Percentiles rank a stretch among this genome's conserved stretches.
Conservation (phyloP, 2,113 vertebrate genomes). For the Marmota flaviventris region DNA sequence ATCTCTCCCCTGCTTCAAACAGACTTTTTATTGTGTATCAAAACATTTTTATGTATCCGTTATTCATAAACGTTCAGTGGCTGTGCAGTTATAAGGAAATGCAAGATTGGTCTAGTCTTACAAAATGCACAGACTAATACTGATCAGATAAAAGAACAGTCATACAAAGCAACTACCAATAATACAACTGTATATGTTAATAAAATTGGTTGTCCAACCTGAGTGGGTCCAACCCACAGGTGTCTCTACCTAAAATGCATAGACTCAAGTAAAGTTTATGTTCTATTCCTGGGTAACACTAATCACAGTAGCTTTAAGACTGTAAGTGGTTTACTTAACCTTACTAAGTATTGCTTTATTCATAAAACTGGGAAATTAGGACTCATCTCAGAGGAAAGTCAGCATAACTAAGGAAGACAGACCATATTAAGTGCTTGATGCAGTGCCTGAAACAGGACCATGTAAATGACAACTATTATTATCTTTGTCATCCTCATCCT, state of each 20-base stretch:
- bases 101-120: neutral
- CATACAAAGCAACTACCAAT: neutral
- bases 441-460: neutral
- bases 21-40: neutral
- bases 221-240: neutral
- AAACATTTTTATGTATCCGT: neutral
- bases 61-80: neutral
- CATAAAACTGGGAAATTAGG: neutral
- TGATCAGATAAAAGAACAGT: neutral
- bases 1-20: neutral
- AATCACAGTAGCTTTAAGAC: slow-evolving; percentile 11
- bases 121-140: neutral
- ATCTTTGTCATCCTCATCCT: neutral
- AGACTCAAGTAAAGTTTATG: neutral
- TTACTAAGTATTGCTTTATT: neutral
- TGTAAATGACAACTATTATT: neutral
- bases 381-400: neutral
- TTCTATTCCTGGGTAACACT: neutral
- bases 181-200: neutral
- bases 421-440: neutral
- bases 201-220: neutral
- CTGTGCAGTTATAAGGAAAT: neutral
- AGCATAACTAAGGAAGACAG: neutral
- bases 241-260: neutral
- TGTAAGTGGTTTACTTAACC: neutral